These are phyloP conservation scores for Polietes domitor DNA, from an alignment of 2,888 invertebrate species.

Conservation along the genomic window DNA sequence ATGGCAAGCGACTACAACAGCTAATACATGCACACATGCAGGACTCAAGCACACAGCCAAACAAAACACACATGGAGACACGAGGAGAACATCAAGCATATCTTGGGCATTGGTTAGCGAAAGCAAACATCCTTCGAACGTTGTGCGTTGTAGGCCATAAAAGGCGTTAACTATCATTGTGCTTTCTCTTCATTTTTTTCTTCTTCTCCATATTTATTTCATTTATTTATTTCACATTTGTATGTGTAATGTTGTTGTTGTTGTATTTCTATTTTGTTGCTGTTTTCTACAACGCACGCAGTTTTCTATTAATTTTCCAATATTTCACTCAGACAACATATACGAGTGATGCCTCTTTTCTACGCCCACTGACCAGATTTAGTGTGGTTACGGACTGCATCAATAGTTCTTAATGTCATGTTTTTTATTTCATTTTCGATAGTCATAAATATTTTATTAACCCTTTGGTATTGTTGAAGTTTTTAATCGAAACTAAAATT, in stretches of 20 bases:
- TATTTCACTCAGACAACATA: slow-evolving; percentile 51
- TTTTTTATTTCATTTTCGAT: slow-evolving; percentile 17
- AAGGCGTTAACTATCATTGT: slow-evolving; percentile 65
- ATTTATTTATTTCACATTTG: slow-evolving; percentile 26
- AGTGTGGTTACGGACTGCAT: not conserved
- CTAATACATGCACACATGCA: not conserved
- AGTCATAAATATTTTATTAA: slow-evolving; percentile 38
- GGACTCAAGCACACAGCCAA: not conserved
- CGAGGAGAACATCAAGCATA: not conserved
- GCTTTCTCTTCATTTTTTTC: slow-evolving; percentile 55
- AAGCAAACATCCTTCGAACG: slow-evolving; percentile 11
- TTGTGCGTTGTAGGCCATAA: slow-evolving; percentile 52
- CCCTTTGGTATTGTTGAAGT: slow-evolving; percentile 6
- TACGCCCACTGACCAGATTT: slow-evolving; percentile 62
- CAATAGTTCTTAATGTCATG: not conserved
- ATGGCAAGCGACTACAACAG: slow-evolving; percentile 14
- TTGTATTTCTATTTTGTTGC: too few relatives aligned
- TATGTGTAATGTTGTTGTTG: not conserved
- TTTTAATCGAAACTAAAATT: not conserved
- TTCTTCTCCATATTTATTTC: slow-evolving; percentile 40
- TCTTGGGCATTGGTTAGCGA: not conserved
- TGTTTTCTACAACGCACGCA: slow-evolving; percentile 59
- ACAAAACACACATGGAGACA: too few relatives aligned
- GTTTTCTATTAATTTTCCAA: slow-evolving; percentile 61
- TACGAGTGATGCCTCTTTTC: not conserved